Evolutionary conservation across 2,888 invertebrate species (phyloP).

Genomic region (Lamellibrachia columna): DNA sequence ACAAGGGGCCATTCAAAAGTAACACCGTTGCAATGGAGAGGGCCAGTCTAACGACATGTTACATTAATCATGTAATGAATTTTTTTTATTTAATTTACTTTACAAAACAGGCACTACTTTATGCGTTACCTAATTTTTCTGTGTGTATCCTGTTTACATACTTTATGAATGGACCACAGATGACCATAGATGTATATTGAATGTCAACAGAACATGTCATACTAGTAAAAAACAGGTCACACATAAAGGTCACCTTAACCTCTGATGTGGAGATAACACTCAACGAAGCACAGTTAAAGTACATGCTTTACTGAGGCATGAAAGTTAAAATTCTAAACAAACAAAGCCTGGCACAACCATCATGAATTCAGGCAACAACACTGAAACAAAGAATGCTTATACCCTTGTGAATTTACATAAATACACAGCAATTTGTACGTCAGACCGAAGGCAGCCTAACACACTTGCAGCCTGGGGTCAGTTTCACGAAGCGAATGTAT

Average conservation of each 20-base stretch:
- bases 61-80: neutral
- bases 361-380: constrained; percentile 9
- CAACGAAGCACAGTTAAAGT: constrained; percentile 3
- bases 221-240: neutral
- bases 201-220: neutral
- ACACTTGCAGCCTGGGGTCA: neutral
- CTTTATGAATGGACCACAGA: neutral
- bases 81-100: too few relatives aligned
- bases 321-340: neutral
- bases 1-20: neutral
- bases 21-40: neutral
- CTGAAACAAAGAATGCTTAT: neutral
- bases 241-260: neutral
- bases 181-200: neutral
- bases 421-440: neutral
- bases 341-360: neutral
- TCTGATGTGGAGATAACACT: neutral
- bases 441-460: neutral
- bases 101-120: neutral
- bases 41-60: neutral
- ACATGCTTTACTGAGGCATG: neutral
- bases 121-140: neutral
- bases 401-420: neutral
- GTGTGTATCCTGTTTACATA: neutral
- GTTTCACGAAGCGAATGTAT: too few relatives aligned